phyloP scores from a whole-genome alignment of 2,113 vertebrate genomes.

The Pedionomus torquatus region DNA sequence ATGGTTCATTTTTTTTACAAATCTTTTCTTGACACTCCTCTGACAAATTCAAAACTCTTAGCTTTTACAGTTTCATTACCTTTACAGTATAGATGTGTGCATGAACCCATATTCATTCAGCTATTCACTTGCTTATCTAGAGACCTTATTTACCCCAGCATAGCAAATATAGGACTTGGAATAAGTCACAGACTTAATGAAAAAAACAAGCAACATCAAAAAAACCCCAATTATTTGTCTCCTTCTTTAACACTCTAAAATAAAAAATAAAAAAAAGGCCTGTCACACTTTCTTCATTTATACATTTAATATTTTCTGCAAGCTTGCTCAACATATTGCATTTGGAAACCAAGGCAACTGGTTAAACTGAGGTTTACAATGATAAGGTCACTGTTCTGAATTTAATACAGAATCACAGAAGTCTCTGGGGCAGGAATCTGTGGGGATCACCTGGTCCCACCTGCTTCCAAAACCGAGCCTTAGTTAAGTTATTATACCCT shows the following conservation, averaged over 20 bases:
- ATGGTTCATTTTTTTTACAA: not conserved
- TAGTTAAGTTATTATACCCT: not conserved
- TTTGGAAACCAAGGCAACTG: not conserved
- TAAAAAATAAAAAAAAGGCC: not conserved
- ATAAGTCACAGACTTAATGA: not conserved
- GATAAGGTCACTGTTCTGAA: not conserved
- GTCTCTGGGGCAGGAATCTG: accelerated
- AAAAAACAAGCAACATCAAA: not conserved
- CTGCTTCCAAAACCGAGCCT: not conserved
- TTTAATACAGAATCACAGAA: not conserved
- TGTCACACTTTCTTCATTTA: not conserved
- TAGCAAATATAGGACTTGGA: not conserved
- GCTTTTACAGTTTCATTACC: not conserved
- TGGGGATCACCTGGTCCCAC: not conserved
- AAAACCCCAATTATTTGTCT: too few species aligned
- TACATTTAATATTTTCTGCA: not conserved
- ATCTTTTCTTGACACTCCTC: not conserved
- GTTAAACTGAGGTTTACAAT: not conserved
- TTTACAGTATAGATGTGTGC: not conserved
- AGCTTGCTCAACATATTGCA: not conserved
- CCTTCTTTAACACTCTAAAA: too few species aligned
- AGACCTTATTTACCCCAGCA: not conserved
- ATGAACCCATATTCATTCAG: not conserved
- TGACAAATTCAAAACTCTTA: not conserved
- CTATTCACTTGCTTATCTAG: not conserved